Evolutionary conservation across 1,140 invertebrate species (phyloP).

Genomic region (Eciton burchellii): DNA sequence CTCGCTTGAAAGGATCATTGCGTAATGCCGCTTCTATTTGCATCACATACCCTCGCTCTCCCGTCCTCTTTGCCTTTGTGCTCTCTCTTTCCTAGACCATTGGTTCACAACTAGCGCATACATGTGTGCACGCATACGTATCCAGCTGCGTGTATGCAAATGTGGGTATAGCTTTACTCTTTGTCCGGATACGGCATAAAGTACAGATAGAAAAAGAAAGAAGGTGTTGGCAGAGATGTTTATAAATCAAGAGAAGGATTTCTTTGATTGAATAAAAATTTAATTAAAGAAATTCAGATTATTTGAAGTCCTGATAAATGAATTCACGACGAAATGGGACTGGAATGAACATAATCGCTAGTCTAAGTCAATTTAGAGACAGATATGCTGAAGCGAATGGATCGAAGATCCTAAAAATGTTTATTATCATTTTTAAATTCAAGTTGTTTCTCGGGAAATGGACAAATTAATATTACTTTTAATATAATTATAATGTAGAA

Average conservation of each 20-base stretch:
- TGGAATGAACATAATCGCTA: too few relatives aligned
- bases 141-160: background rate
- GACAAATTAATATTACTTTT: too few relatives aligned
- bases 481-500: too few relatives aligned
- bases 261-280: too few relatives aligned
- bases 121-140: background rate
- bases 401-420: too few relatives aligned
- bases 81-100: background rate
- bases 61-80: background rate
- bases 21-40: background rate
- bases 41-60: background rate
- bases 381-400: too few relatives aligned
- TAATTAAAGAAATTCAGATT: too few relatives aligned
- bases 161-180: background rate
- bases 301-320: too few relatives aligned
- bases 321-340: too few relatives aligned
- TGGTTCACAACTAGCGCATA: slow-evolving; percentile 5
- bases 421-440: too few relatives aligned
- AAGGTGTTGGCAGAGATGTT: background rate
- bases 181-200: background rate
- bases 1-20: background rate
- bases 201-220: background rate
- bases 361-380: too few relatives aligned
- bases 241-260: background rate
- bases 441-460: too few relatives aligned